Evolutionary conservation across 2,113 vertebrate genomes (phyloP).

Genomic region (Chinchilla lanigera): DNA sequence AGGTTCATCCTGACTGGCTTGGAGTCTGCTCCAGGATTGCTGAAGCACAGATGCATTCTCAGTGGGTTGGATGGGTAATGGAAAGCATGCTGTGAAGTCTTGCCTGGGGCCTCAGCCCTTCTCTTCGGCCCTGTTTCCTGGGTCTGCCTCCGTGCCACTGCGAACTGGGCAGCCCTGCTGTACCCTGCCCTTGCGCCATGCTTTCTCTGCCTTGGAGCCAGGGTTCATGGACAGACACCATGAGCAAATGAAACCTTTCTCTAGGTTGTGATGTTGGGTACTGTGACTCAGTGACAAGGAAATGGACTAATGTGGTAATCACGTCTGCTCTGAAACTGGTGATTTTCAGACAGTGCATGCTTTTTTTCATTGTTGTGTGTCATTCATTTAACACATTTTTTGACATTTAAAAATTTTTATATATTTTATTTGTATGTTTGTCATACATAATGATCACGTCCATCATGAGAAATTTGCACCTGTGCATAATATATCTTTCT

Average conservation of each 20-base stretch:
- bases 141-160: fast-evolving
- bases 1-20: background rate
- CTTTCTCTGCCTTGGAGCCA: background rate
- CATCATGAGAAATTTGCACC: background rate
- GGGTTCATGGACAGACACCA: background rate
- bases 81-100: background rate
- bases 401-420: background rate
- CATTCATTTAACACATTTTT: background rate
- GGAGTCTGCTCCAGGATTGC: background rate
- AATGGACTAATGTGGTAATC: background rate
- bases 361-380: background rate
- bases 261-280: background rate
- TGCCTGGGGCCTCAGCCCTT: background rate
- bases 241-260: background rate
- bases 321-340: background rate
- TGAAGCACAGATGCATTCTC: background rate
- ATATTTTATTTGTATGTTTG: background rate
- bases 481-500: background rate
- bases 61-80: background rate
- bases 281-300: background rate
- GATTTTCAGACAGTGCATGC: background rate
- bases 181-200: background rate
- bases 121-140: background rate
- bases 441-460: background rate
- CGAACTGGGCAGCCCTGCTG: background rate